Conservation (phyloP, 37 sponge, comb jelly and placozoan species). For the Aplysina aerophoba region DNA sequence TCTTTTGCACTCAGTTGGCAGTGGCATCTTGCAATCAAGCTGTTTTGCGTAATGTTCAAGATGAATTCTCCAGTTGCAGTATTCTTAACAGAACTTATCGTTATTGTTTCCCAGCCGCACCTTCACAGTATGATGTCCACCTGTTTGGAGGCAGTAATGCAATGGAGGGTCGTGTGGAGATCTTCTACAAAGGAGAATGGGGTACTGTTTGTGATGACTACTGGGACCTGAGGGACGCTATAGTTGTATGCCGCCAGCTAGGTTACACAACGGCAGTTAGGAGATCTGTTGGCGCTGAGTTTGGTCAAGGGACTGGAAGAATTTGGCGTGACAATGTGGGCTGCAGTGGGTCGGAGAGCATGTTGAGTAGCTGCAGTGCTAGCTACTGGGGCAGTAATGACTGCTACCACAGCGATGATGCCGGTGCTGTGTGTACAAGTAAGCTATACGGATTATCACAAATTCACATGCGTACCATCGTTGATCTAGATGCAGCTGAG, state of each 20-base stretch:
- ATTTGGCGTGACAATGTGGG: slow-evolving; percentile 2
- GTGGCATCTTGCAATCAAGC: too few species aligned
- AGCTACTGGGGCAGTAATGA: not conserved
- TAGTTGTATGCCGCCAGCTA: not conserved
- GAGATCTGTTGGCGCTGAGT: not conserved
- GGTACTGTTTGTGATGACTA: slow-evolving; percentile 42
- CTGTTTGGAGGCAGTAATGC: not conserved
- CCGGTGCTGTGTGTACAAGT: not conserved
- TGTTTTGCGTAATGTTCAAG: too few species aligned
- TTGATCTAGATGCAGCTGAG: too few species aligned
- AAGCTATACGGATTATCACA: too few species aligned
- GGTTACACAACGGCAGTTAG: not conserved
- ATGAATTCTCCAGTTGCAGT: too few species aligned
- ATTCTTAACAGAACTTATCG: too few species aligned
- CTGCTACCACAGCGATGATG: not conserved
- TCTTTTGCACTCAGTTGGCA: too few species aligned
- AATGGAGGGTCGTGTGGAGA: slow-evolving; percentile 42
- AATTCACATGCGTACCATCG: too few species aligned
- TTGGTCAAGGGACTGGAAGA: not conserved
- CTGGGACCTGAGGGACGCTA: not conserved
- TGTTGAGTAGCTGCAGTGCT: not conserved
- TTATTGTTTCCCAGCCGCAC: not conserved
- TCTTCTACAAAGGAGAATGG: slow-evolving; percentile 36
- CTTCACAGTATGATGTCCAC: slow-evolving; percentile 1
- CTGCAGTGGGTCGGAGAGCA: not conserved